Base-by-base conservation (phyloP, 1,140 invertebrate species). In the Manduca sexta region DNA sequence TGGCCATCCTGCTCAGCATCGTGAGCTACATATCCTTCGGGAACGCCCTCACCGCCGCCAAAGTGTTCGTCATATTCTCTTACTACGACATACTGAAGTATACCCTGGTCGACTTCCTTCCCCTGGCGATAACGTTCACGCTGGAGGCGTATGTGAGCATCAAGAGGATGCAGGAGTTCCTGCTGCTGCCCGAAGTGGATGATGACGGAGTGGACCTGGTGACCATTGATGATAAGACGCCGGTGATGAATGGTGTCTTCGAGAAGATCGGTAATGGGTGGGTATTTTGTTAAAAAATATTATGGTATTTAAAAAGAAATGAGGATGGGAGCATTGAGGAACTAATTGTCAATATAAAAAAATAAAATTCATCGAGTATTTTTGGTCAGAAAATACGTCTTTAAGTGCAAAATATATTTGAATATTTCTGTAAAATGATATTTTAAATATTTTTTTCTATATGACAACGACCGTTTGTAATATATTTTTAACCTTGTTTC, bases 1-100 rank as follows among this genome's bases (percentile, higher is more conserved):
- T 95, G 0, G 92, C 94, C 0, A 88, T 95, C 1, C 94, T 95
- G 53, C 71, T 94, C 0, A 93, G 92, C 1, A 90, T 97, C 15
- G 77, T 96, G 12, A 88, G 91, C 0, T 95, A 92, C 61, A 89
- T 95, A 3, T 86, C 93, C 0, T 79, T 90, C 7, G 89, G 89
- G 0, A 87, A 90, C 50, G 78, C 90, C 31, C 81, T 95, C 1
- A 93, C 90, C 0, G 93, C 95, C 0, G 90, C 94, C 50, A 93
- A 90, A 69, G 91, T 93, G 0, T 94, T 93, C 67, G 91, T 93
- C 2, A 86, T 94, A 3, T 92, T 92, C 2, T 90, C 91, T 0
- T 93, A 92, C 59, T 94, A 93, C 54, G 91, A 91, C 50, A 90
- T 91, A 59, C 68, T 94, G 6, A 89, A 92, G 29, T 89, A 90